These are phyloP conservation scores for Athalia cordata DNA, from an alignment of 2,888 invertebrate genomes.

Conservation along the genomic window DNA sequence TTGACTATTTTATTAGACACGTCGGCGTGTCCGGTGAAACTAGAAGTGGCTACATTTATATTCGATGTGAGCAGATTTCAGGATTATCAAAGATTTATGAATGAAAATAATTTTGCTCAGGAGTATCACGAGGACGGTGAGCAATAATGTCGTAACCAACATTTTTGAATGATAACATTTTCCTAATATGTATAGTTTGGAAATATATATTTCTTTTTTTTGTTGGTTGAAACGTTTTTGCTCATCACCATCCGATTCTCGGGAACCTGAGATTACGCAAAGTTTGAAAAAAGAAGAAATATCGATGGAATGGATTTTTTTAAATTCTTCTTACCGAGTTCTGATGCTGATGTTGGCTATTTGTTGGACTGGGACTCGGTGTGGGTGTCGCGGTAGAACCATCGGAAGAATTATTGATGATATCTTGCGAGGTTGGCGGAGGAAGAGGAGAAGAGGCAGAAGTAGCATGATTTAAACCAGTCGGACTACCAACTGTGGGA, in stretches of 20 bases:
- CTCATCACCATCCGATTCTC: not conserved
- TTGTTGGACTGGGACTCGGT: conserved; percentile 70
- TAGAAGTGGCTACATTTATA: too few relatives aligned
- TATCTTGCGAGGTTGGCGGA: not conserved
- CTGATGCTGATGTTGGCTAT: conserved; percentile 60
- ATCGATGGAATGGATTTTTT: not conserved
- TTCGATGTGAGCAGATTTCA: too few relatives aligned
- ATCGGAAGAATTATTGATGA: conserved; percentile 3
- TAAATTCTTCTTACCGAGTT: conserved; percentile 62
- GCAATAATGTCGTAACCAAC: too few relatives aligned
- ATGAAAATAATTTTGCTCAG: too few relatives aligned
- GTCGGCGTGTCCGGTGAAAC: too few relatives aligned
- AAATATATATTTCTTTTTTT: too few relatives aligned
- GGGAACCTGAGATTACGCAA: not conserved
- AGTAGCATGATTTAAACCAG: conserved; percentile 27
- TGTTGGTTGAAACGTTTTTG: too few relatives aligned
- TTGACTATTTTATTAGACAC: too few relatives aligned
- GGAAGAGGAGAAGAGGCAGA: not conserved
- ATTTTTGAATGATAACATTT: too few relatives aligned
- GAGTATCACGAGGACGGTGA: too few relatives aligned
- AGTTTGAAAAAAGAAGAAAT: not conserved
- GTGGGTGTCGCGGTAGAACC: conserved; percentile 63
- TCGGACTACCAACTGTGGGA: conserved; percentile 67
- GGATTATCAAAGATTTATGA: too few relatives aligned
- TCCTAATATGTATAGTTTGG: too few relatives aligned